Base-by-base conservation (phyloP, 2,888 invertebrate genomes). In the Euspilapteryx auroguttella region DNA sequence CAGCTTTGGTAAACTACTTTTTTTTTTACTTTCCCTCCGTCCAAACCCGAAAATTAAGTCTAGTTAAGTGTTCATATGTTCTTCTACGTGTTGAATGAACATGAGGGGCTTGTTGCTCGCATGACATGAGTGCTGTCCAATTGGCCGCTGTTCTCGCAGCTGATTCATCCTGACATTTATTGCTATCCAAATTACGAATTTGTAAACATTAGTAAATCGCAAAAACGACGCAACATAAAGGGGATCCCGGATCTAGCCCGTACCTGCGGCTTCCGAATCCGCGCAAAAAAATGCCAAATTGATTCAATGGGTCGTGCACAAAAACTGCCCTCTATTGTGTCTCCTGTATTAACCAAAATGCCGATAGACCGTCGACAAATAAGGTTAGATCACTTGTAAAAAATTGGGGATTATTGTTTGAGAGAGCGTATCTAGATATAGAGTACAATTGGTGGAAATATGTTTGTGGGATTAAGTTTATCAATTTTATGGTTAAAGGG, bases 261-360 rank as follows among this genome's bases (percentile, higher is more conserved):
- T 73, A 73, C 73, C 75, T 73, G 73, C 64, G 68, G 71, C 71
- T 75, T 75, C 73, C 73, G 73, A 73, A 68, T 58, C 50, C 50
- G 47, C 51, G 44, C 39, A 49, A 69, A 73, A 69, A 73, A 71
- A 62, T 43, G 32, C 41, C 47, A 59, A 68, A 66, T 65, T 64
- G 61, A 68, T 64, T 65, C 66, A 65, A 56, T 57, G 51, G 57
- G 48, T 45, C 46, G 44, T 14, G 35, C 49, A 51, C 56, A 71
- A 69, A 73, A 71, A 68, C 52, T 47, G 37, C 40, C 45, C 46
- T 28, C 15, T 45, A 53, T 55, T 58, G 49, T 55, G 57, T 59
- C 61, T 64, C 59, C 58, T 71, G 51, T 64, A 59, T 62, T 65
- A 66, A 68, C 52, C 44, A 41, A 27, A 14, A 49, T 51, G 57